These are phyloP conservation scores for Acanthochromis polyacanthus DNA, from an alignment of 2,113 vertebrate species.

Conservation along the genomic window DNA sequence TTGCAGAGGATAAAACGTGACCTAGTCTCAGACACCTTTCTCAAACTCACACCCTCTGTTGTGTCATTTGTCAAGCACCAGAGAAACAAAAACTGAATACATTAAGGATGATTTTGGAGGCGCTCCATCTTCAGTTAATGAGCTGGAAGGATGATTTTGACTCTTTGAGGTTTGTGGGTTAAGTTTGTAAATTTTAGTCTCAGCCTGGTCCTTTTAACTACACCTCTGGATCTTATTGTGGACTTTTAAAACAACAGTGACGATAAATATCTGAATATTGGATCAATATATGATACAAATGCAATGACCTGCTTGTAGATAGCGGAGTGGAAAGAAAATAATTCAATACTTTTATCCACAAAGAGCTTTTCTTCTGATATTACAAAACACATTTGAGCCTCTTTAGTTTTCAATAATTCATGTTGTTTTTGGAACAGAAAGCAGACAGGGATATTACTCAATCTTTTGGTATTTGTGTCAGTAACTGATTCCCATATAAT, in stretches of 20 bases:
- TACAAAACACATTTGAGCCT: not conserved
- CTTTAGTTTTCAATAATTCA: not conserved
- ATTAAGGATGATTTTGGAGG: conserved; percentile 1
- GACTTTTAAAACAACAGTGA: not conserved
- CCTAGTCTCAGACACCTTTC: not conserved
- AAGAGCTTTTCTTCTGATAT: not conserved
- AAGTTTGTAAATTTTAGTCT: not conserved
- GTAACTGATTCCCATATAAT: not conserved
- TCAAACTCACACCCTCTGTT: not conserved
- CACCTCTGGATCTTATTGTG: not conserved
- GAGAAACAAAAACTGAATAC: not conserved
- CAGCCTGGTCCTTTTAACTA: not conserved
- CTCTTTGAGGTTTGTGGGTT: conserved; percentile 4
- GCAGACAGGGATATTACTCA: not conserved
- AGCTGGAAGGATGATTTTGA: not conserved
- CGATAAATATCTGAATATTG: not conserved
- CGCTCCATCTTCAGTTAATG: conserved; percentile 10
- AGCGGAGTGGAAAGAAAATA: no score
- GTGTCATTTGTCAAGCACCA: not conserved
- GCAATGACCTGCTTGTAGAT: not conserved
- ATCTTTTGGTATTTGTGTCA: not conserved
- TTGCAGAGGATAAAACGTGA: not conserved
- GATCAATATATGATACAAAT: not conserved
- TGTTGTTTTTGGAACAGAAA: not conserved
- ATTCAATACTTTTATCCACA: no score